Base-by-base conservation (phyloP, 2,797 vertebrate species). In the Sphaeramia orbicularis region DNA sequence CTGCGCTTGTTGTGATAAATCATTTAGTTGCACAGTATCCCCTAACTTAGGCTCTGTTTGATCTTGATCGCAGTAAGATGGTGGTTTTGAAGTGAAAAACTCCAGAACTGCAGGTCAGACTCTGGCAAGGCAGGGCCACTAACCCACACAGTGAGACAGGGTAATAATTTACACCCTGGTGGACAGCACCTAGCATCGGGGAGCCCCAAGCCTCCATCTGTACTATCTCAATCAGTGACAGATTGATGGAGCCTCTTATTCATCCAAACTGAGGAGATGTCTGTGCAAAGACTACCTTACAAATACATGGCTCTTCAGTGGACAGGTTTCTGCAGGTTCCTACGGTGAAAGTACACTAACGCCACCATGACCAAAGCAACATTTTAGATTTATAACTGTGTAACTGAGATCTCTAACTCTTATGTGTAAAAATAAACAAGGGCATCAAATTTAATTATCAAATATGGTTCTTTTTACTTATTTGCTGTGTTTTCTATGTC, bases 11-110 rank as follows among this genome's bases (percentile, higher is more conserved):
- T 93, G 92, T 91, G 94, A 97, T 98, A 98, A 97, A 99, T 99
- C 96, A 96, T 94, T 91, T 84, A 92, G 88, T 85, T 89, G 83
- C 86, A 72, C 85, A 88, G 93, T 93, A 95, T 94, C 94, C 93
- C 89, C 93, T 93, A 96, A 95, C 95, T 95, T 94, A 91, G 91
- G 88, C 86, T 92, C 91, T 86, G 96, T 98, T 98, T 99, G 97
- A 99, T 98, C 95, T 98, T 89, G 72, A 92, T 94, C 94, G 91
- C 94, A 93, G 95, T 92, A 95, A 97, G 95, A 95, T 87, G 94
- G 94, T 88, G 93, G 95, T 96, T 98, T 96, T 98, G 96, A 98
- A 97, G 96, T 98, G 95, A 97, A 96, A 95, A 96, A 96, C 95
- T 96, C 96, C 96, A 98, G 96, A 97, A 94, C 95, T 94, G 90